phyloP scores from a whole-genome alignment of 2,113 vertebrate genomes.

The Neodon shergylaensis region DNA sequence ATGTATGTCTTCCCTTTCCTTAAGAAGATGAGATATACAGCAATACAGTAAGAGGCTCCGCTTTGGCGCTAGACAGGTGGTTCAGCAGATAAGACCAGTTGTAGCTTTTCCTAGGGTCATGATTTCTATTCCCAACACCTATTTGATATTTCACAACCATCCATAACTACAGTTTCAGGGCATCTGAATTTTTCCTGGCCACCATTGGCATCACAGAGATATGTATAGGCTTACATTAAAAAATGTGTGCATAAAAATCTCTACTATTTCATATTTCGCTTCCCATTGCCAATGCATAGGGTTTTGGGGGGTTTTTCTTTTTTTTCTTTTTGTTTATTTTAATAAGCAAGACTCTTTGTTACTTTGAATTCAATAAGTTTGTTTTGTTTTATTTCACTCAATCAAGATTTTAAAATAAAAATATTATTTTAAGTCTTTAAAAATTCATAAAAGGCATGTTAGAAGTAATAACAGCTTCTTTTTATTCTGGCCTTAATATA shows the following conservation, averaged over 20 bases:
- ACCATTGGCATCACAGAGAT: neutral
- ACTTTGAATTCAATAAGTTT: neutral
- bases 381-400: neutral
- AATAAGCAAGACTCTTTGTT: constrained; percentile 34
- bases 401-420: constrained; percentile 31
- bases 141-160: neutral
- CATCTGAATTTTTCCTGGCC: neutral
- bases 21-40: neutral
- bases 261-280: constrained; percentile 15
- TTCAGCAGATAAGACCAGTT: neutral
- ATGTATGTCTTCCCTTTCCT: neutral
- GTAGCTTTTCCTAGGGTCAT: neutral
- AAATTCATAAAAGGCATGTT: neutral
- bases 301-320: neutral
- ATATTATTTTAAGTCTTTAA: constrained; percentile 17
- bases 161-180: neutral
- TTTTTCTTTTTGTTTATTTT: neutral
- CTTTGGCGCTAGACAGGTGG: neutral
- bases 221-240: neutral
- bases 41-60: neutral
- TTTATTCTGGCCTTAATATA: neutral
- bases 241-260: neutral
- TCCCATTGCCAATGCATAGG: neutral
- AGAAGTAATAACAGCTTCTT: neutral
- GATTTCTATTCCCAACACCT: too few relatives aligned